Evolutionary conservation across 2,888 invertebrate genomes (phyloP), one percentile per base, ranked within the genome.

Genomic region (Drosophila subsilvestris): DNA sequence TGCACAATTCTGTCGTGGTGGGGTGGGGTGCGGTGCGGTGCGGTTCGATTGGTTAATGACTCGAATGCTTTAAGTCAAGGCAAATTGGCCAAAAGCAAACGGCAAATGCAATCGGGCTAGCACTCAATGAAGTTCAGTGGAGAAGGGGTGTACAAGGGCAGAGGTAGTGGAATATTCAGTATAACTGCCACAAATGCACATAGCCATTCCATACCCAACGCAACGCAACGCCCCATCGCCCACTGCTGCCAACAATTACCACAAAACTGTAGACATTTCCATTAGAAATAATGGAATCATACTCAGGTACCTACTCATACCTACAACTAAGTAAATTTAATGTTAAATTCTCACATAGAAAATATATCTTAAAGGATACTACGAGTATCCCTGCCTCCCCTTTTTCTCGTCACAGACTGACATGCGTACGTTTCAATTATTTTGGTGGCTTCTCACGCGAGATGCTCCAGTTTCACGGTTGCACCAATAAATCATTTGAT

Each of bases 401-500:
- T 10, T 20, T 25, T 47, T 56, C 47, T 50, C 32, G 17, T 53
- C 18, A 42, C 9, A 20, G 45, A 55, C 59, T 60, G 50, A 60
- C 70, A 63, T 51, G 56, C 63, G 68, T 79, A 84, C 80, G 75
- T 83, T 83, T 83, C 86, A 83, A 86, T 83, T 86, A 83, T 83
- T 86, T 86, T 57, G 63, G 60, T 69, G 79, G 71, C 75, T 63
- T 54, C 48, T 57, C 71, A 72, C 63, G 72, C 63, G 67, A 67
- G 67, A 55, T 74, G 62, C 56, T 68, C 63, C 63, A 47, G 48
- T 50, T 61, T 42, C 57, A 54, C 53, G 57, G 43, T 47, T 54
- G 59, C 47, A 49, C 58, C 63, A 72, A 72, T 71, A 72, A 71
- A 70, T 70, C 78, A 80, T 89, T 89, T 80, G 83, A 88, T 77